Conservation (phyloP, 1,140 invertebrate species). For the Zaprionus ornatus region DNA sequence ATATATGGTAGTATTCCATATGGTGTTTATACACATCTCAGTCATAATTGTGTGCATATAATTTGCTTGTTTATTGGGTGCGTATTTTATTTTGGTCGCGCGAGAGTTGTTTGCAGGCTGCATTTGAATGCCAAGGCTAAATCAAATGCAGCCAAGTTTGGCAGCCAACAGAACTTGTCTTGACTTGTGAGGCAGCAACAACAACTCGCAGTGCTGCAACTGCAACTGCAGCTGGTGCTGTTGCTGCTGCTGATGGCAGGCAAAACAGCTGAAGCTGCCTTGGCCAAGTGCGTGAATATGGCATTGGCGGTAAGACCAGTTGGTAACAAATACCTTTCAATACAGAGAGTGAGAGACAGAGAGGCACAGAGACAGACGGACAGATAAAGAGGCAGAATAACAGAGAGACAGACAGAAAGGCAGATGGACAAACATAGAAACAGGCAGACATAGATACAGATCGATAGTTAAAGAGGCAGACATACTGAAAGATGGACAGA, state of each 20-base stretch:
- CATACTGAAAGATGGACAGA: too few species aligned
- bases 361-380: neutral
- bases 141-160: constrained; percentile 36
- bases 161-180: constrained; percentile 49
- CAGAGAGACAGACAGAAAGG: neutral
- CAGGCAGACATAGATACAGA: neutral
- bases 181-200: constrained; percentile 20
- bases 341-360: constrained; percentile 2
- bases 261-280: constrained; percentile 8
- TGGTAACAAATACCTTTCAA: constrained; percentile 30
- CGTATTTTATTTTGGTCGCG: constrained; percentile 5
- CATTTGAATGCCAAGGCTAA: constrained; percentile 36
- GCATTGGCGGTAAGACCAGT: constrained; percentile 41
- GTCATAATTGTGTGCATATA: neutral
- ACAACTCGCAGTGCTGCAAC: constrained; percentile 4
- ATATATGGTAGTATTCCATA: neutral
- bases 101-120: constrained; percentile 12
- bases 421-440: neutral
- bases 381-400: neutral
- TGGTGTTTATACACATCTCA: neutral
- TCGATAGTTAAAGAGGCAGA: too few species aligned
- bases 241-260: neutral
- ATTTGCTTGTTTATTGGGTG: constrained; percentile 27
- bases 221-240: constrained; percentile 10
- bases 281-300: constrained; percentile 24